A percentile compares a stretch with the other conserved stretches of the same genome.
Conservation (phyloP, 2,797 vertebrate species). For the Brachyrhaphis roseni region DNA sequence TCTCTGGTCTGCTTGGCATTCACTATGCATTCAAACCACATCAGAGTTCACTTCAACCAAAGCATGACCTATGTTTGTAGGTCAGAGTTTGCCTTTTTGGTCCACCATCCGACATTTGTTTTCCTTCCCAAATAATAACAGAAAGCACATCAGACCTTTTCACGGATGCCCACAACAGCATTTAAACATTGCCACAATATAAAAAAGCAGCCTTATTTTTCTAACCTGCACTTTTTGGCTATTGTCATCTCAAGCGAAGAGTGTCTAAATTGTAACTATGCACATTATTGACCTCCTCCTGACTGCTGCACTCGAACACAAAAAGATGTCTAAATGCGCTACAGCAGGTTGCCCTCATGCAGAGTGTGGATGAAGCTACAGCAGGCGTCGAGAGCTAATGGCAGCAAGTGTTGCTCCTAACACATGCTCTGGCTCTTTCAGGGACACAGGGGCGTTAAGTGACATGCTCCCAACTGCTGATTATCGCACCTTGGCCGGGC, state of each 20-base stretch:
- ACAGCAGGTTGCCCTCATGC: constrained; percentile 64
- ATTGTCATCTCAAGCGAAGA: constrained; percentile 64
- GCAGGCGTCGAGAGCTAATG: constrained; percentile 59
- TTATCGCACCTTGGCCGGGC: constrained; percentile 75
- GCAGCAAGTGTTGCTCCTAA: constrained; percentile 63
- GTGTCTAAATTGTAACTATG: constrained; percentile 76
- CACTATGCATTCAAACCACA: not conserved
- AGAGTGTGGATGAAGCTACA: constrained; percentile 70
- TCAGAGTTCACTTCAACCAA: not conserved
- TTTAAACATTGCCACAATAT: constrained; percentile 55
- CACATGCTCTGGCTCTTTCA: constrained; percentile 71
- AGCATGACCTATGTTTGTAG: no score
- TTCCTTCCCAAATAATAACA: constrained; percentile 75
- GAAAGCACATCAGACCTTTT: constrained; percentile 70
- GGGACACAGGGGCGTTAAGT: constrained; percentile 70
- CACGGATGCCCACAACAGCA: constrained; percentile 64
- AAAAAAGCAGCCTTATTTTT: constrained; percentile 73
- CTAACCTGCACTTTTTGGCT: constrained; percentile 57
- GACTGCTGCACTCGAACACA: constrained; percentile 70
- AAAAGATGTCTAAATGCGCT: constrained; percentile 69
- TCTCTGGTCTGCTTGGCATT: not conserved
- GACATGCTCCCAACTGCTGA: constrained; percentile 70
- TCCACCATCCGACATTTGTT: constrained; percentile 54
- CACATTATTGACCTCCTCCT: constrained; percentile 68
- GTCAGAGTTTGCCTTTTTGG: no score